Evolutionary conservation across 2,888 invertebrate species (phyloP).

Genomic region (Rhynchonema sp.): DNA sequence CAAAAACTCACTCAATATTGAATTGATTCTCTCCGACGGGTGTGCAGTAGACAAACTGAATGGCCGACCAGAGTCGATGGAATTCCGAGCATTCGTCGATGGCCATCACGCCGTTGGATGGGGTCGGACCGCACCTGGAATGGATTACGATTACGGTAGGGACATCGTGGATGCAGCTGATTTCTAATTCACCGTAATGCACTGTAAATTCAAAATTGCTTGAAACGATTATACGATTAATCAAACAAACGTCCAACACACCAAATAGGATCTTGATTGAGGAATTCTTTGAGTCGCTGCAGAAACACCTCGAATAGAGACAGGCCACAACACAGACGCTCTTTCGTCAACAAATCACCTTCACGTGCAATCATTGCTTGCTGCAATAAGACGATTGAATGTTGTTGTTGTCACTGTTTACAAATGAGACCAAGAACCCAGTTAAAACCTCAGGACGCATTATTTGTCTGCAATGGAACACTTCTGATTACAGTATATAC

Average conservation of each 20-base stretch:
- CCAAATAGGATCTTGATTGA: slow-evolving; percentile 30
- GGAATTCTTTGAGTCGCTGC: slow-evolving; percentile 59
- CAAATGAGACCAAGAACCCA: no score
- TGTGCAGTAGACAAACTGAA: slow-evolving; percentile 93
- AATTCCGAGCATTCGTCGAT: slow-evolving; percentile 93
- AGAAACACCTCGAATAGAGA: slow-evolving; percentile 90
- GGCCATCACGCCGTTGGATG: slow-evolving; percentile 79
- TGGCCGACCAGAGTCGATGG: slow-evolving; percentile 84
- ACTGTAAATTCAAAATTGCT: no score
- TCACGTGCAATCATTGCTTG: slow-evolving; percentile 84
- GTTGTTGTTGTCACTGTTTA: no score
- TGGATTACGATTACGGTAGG: slow-evolving; percentile 45
- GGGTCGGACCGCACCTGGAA: slow-evolving; percentile 52
- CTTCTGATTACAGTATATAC: no score
- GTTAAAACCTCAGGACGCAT: no score
- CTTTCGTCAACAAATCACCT: slow-evolving; percentile 82
- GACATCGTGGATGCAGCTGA: slow-evolving; percentile 44
- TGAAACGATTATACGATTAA: no score
- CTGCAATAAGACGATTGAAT: slow-evolving; percentile 34
- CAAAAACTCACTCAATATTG: slow-evolving; percentile 63
- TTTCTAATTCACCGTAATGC: no score
- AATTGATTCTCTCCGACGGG: slow-evolving; percentile 87
- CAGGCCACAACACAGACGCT: slow-evolving; percentile 86
- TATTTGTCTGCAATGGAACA: no score
- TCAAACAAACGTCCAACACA: no score